Percentiles rank a stretch among this genome's conserved stretches.
Conservation (phyloP, 2,797 vertebrate genomes). For the Brachymystax lenok region DNA sequence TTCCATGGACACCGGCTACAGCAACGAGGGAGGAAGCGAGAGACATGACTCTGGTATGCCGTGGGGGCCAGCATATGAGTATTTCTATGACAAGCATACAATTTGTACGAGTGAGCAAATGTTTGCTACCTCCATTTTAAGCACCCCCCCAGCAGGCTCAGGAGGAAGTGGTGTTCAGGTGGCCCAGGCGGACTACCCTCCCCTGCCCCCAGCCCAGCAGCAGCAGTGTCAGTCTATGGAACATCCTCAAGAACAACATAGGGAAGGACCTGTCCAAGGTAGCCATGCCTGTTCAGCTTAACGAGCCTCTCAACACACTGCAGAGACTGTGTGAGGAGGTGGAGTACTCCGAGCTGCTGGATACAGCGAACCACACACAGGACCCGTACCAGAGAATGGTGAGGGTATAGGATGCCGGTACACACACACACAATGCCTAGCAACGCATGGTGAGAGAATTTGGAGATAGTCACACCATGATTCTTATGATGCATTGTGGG, state of each 20-base stretch:
- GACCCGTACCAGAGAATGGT: slow-evolving; percentile 90
- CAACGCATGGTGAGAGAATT: not conserved
- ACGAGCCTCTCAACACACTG: slow-evolving; percentile 93
- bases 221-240: slow-evolving; percentile 92
- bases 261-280: slow-evolving; percentile 98
- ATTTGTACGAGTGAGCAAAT: not conserved
- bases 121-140: not conserved
- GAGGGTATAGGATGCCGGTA: slow-evolving; percentile 40
- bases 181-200: slow-evolving; percentile 70
- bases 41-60: slow-evolving; percentile 68
- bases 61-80: slow-evolving; percentile 6
- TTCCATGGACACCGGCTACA: slow-evolving; percentile 92
- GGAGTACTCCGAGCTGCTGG: slow-evolving; percentile 93
- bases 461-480: not conserved
- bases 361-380: slow-evolving; percentile 79
- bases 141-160: not conserved
- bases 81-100: not conserved
- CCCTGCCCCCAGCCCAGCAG: slow-evolving; percentile 83
- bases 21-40: slow-evolving; percentile 83
- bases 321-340: slow-evolving; percentile 95
- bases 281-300: slow-evolving; percentile 94
- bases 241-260: slow-evolving; percentile 95
- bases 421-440: not conserved
- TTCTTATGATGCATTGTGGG: not conserved
- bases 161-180: slow-evolving; percentile 47